phyloP scores from a whole-genome alignment of 1,140 invertebrate species.

The Hesperophylax magnus region DNA sequence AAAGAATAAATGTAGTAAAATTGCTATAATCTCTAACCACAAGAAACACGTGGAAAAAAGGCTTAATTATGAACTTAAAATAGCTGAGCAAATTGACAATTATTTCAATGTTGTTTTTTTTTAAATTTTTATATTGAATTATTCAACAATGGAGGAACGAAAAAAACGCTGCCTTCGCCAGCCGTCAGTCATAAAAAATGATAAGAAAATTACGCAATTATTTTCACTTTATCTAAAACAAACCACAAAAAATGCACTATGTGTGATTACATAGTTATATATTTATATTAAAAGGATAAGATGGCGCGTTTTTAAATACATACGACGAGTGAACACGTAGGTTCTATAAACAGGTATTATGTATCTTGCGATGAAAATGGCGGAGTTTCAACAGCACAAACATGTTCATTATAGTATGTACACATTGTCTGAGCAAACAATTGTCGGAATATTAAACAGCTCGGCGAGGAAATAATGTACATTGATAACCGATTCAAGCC shows the following conservation, averaged over 20 bases:
- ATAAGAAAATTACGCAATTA: neutral
- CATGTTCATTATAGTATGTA: neutral
- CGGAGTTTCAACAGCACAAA: neutral
- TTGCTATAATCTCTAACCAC: no score
- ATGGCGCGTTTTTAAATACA: neutral
- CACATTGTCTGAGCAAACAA: constrained; percentile 9
- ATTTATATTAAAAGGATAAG: neutral
- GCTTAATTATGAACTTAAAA: no score
- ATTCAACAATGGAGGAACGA: neutral
- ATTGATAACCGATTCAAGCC: no score
- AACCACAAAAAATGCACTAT: no score
- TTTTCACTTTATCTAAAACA: no score
- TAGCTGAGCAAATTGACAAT: no score
- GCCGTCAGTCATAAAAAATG: neutral
- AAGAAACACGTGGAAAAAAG: no score
- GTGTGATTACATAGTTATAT: neutral
- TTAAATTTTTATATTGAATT: no score
- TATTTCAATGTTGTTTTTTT: no score
- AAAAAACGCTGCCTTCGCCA: neutral
- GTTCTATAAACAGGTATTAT: neutral
- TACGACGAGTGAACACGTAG: neutral
- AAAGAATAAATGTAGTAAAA: no score
- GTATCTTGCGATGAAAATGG: constrained; percentile 2
- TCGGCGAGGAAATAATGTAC: no score
- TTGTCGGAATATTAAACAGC: neutral